Evolutionary conservation across 1,140 invertebrate species (phyloP).

Genomic region (Yoshiicerus persimilis): DNA sequence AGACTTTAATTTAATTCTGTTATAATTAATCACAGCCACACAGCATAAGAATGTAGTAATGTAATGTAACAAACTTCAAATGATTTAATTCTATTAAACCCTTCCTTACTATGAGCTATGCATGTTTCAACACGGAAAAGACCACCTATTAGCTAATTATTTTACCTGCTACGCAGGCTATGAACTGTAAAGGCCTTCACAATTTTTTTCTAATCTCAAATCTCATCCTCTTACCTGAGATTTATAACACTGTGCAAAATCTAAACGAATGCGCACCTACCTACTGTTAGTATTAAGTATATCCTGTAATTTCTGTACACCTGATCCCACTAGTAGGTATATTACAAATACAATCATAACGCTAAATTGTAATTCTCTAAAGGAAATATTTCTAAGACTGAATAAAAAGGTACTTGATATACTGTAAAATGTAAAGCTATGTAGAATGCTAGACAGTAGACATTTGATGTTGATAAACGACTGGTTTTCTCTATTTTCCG

Average conservation of each 20-base stretch:
- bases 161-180: neutral
- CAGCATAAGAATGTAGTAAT: neutral
- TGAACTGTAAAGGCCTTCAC: slow-evolving; percentile 2
- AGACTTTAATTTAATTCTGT: slow-evolving; percentile 6
- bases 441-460: neutral
- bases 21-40: neutral
- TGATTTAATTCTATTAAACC: neutral
- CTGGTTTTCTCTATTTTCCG: neutral
- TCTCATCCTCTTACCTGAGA: neutral
- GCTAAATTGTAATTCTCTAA: neutral
- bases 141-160: slow-evolving; percentile 17
- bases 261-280: neutral
- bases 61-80: neutral
- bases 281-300: neutral
- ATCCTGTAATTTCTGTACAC: no score
- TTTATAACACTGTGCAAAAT: slow-evolving; percentile 3
- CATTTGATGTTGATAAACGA: neutral
- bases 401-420: no score
- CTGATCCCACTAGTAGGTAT: no score
- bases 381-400: neutral
- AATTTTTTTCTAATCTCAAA: neutral
- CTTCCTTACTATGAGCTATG: neutral
- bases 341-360: neutral
- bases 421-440: no score
- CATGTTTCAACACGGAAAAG: slow-evolving; percentile 11